Conservation (phyloP, 2,888 invertebrate genomes). For the Monopis laevigella region DNA sequence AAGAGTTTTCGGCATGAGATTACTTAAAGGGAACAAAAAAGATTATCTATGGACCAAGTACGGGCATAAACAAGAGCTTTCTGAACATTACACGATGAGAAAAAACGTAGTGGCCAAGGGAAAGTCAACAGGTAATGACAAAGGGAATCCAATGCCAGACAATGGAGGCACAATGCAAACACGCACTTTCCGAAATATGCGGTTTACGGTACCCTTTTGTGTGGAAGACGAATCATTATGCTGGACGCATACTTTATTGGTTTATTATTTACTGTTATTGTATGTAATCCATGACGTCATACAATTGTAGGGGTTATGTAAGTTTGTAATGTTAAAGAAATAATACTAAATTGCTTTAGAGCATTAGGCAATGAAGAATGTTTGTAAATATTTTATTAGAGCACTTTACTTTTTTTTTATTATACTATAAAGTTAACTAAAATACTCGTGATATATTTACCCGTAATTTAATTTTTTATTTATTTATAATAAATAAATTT, state of each 20-base stretch:
- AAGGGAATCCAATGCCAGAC: slow-evolving; percentile 30
- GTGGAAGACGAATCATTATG: slow-evolving; percentile 22
- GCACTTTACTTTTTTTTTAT: too few species aligned
- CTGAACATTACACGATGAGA: slow-evolving; percentile 31
- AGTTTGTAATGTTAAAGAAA: too few species aligned
- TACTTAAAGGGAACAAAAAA: slow-evolving; percentile 7
- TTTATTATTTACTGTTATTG: slow-evolving; percentile 16
- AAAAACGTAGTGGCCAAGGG: slow-evolving; percentile 39
- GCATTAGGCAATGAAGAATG: too few species aligned
- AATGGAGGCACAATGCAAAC: slow-evolving; percentile 27
- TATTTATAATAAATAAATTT: too few species aligned
- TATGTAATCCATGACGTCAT: slow-evolving; percentile 18
- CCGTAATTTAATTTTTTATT: too few species aligned
- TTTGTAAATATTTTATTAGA: too few species aligned
- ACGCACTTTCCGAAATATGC: slow-evolving; percentile 39
- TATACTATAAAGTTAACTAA: too few species aligned
- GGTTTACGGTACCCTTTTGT: slow-evolving; percentile 38
- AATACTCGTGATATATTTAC: too few species aligned
- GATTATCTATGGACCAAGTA: slow-evolving; percentile 41
- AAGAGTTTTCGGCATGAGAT: slow-evolving; percentile 5
- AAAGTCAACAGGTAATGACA: slow-evolving; percentile 48
- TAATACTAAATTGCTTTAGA: too few species aligned
- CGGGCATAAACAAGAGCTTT: slow-evolving; percentile 33
- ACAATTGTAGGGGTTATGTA: too few species aligned
- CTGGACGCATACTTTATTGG: slow-evolving; percentile 14